Conservation (phyloP, 2,113 vertebrate genomes). For the Castor canadensis region DNA sequence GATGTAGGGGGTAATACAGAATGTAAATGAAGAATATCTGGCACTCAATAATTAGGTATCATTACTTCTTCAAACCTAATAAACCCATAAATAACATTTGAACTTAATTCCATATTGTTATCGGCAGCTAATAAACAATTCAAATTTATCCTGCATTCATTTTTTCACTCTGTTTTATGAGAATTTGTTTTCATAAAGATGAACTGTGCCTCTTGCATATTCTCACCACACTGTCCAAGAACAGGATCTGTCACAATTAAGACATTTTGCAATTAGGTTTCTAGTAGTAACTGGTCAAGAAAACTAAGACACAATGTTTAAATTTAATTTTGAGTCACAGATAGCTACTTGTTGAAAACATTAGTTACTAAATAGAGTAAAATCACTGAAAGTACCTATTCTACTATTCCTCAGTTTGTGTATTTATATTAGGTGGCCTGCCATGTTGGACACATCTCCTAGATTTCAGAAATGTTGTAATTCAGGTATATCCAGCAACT, state of each 20-base stretch:
- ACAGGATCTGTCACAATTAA: not conserved
- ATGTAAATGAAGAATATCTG: not conserved
- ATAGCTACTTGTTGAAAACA: not conserved
- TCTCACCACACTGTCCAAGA: not conserved
- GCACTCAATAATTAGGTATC: conserved; percentile 38
- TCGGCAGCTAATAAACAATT: not conserved
- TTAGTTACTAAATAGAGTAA: not conserved
- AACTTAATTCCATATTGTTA: conserved; percentile 7
- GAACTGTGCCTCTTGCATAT: not conserved
- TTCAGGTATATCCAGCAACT: not conserved
- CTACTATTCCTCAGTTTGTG: not conserved
- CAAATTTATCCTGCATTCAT: not conserved
- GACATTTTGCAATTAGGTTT: conserved; percentile 6
- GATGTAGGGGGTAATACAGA: not conserved
- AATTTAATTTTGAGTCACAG: conserved; percentile 3
- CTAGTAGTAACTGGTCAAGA: not conserved
- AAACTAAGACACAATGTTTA: not conserved
- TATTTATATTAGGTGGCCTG: not conserved
- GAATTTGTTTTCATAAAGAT: conserved; percentile 2
- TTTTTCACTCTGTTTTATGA: conserved; percentile 15
- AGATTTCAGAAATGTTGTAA: not conserved
- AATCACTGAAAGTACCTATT: not conserved
- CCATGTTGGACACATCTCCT: not conserved
- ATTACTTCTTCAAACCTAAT: not conserved
- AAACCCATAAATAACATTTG: conserved; percentile 12